Percentiles rank a stretch among this genome's conserved stretches.
phyloP scores from a whole-genome alignment of 1,140 invertebrate genomes.

The Scaptomyza montana region DNA sequence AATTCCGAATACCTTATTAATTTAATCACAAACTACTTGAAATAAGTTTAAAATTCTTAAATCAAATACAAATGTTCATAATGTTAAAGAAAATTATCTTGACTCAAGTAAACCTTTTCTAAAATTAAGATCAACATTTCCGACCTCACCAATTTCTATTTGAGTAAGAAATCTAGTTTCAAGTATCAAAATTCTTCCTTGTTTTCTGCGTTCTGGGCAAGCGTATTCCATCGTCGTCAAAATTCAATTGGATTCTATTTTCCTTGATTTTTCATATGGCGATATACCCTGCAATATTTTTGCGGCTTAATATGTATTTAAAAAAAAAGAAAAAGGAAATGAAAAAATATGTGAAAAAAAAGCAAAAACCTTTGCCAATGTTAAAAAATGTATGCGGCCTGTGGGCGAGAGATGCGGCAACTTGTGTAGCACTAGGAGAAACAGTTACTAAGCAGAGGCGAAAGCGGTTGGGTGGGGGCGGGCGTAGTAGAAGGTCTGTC shows the following conservation, averaged over 20 bases:
- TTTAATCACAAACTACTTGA: too few relatives aligned
- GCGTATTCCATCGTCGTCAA: not conserved
- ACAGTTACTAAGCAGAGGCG: not conserved
- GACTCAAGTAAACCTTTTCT: too few relatives aligned
- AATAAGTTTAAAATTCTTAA: too few relatives aligned
- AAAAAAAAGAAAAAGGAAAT: slow-evolving; percentile 29
- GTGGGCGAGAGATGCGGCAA: not conserved
- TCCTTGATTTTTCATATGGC: slow-evolving; percentile 13
- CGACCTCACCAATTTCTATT: too few relatives aligned
- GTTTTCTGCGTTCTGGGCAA: too few relatives aligned
- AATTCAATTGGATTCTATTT: not conserved
- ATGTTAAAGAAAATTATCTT: too few relatives aligned
- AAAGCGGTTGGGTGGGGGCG: not conserved
- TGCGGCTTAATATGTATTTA: slow-evolving; percentile 77
- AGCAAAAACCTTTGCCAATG: slow-evolving; percentile 33
- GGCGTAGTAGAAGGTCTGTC: slow-evolving; percentile 38
- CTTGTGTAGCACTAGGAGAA: not conserved
- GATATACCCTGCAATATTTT: slow-evolving; percentile 69
- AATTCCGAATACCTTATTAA: too few relatives aligned
- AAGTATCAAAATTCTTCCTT: too few relatives aligned
- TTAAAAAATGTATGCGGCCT: slow-evolving; percentile 51
- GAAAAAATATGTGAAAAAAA: slow-evolving; percentile 37
- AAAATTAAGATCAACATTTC: too few relatives aligned
- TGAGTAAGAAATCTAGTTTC: too few relatives aligned
- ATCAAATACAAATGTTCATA: too few relatives aligned